Evolutionary conservation across 2,888 invertebrate genomes (phyloP), one percentile per base, ranked within the genome.

Genomic region (Apoda limacodes): DNA sequence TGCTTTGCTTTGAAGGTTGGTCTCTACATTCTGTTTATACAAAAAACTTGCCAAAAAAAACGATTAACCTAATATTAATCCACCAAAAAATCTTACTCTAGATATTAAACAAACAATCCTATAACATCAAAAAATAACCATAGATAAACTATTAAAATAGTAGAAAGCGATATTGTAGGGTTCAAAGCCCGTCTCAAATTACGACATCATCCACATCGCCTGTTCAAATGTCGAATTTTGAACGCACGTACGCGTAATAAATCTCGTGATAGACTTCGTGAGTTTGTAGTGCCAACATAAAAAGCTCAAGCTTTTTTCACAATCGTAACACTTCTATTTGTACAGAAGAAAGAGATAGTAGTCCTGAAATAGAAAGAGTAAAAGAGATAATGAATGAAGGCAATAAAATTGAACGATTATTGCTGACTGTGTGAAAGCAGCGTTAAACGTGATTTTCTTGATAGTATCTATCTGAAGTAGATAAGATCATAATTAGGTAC

Each of bases 231-330:
- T 12, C 43, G 46, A 37, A 61, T 60, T 66, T 47, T 61, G 37
- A 48, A 68, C 65, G 67, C 67, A 68, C 67, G 67, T 67, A 65
- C 64, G 46, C 49, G 17, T 39, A 29, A 22, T 43, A n/a, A n/a
- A n/a, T n/a, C n/a, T n/a, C n/a, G 31, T 49, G 56, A 60, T 58
- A 46, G 54, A 60, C 43, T 51, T 64, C 65, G 65, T 66, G 65
- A 60, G 52, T 50, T 30, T 19, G 37, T 31, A 31, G 22, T 34
- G 29, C n/a, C n/a, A n/a, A n/a, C 47, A 50, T 46, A 60, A 65
- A 63, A 62, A 60, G 55, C 46, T 52, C 48, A 48, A 45, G 49
- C n/a, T n/a, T 50, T 50, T 42, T 40, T 48, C 45, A 43, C 49
- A 45, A 35, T 46, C 32, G 53, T 50, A 48, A 37, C 42, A 38